Percentiles rank a stretch among this genome's conserved stretches.
Evolutionary conservation across 2,113 vertebrate species (phyloP).

Genomic region (Sialia sialis): DNA sequence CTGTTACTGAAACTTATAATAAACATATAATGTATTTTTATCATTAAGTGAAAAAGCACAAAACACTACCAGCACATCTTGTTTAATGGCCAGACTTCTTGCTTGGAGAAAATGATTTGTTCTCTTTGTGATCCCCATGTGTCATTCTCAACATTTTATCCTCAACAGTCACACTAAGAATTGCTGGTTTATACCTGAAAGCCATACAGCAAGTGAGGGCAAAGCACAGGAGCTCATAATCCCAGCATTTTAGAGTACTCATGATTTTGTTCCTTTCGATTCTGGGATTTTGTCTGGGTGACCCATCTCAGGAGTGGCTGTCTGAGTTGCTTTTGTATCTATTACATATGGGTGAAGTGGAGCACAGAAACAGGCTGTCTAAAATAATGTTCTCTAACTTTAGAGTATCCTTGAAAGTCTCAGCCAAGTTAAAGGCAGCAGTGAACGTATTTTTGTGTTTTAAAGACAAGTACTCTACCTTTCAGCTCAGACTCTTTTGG

Average conservation of each 20-base stretch:
- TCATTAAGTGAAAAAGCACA: background rate
- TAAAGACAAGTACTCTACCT: background rate
- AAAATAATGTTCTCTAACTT: background rate
- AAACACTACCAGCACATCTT: background rate
- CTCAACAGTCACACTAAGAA: background rate
- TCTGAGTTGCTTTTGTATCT: background rate
- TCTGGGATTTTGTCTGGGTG: background rate
- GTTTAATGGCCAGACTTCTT: background rate
- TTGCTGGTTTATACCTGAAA: background rate
- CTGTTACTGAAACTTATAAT: background rate
- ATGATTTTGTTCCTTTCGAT: background rate
- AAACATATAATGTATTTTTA: background rate
- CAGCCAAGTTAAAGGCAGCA: background rate
- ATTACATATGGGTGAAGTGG: background rate
- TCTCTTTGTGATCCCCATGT: background rate
- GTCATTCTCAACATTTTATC: background rate
- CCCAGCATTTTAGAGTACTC: background rate
- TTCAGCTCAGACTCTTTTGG: background rate
- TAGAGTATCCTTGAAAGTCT: background rate
- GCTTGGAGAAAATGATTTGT: background rate
- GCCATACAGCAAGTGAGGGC: fast-evolving
- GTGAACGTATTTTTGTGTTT: background rate
- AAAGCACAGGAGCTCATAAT: background rate
- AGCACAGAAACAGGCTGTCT: background rate
- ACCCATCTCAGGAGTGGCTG: background rate